These are phyloP conservation scores for Acanthacorydalis orientalis DNA, from an alignment of 2,888 invertebrate genomes.

Conservation along the genomic window DNA sequence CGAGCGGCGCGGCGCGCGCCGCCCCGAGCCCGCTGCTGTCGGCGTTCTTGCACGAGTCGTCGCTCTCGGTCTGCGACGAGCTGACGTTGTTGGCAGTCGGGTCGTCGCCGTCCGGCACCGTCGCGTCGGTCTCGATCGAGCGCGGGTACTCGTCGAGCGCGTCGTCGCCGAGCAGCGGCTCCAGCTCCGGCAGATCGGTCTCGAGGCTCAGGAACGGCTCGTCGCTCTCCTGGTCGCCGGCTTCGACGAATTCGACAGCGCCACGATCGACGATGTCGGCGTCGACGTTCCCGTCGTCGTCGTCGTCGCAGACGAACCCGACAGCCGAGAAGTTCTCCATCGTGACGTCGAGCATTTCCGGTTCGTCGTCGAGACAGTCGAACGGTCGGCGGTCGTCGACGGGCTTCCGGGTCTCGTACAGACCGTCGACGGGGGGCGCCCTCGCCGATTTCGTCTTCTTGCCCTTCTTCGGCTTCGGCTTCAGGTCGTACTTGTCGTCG, in stretches of 20 bases:
- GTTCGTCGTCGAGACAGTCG: not conserved
- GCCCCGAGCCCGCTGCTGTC: slow-evolving; percentile 6
- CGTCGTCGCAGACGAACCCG: not conserved
- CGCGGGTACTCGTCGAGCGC: not conserved
- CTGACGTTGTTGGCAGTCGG: slow-evolving; percentile 26
- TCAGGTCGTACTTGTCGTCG: too few relatives aligned
- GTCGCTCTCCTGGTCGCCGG: slow-evolving; percentile 1
- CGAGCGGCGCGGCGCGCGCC: slow-evolving; percentile 11
- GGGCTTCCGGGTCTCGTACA: too few relatives aligned
- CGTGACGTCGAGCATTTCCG: not conserved
- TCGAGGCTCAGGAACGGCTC: slow-evolving; percentile 4
- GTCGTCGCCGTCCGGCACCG: slow-evolving; percentile 31
- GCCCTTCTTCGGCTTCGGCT: too few relatives aligned
- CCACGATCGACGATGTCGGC: slow-evolving; percentile 24
- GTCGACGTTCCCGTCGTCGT: slow-evolving; percentile 28
- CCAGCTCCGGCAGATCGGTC: not conserved
- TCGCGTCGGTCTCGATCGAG: not conserved
- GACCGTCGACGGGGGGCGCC: too few relatives aligned
- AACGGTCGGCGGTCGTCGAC: not conserved
- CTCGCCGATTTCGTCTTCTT: too few relatives aligned
- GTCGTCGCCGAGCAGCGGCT: not conserved
- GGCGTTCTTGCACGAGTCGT: slow-evolving; percentile 21
- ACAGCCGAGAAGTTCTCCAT: not conserved
- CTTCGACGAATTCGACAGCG: not conserved
- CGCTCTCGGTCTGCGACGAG: slow-evolving; percentile 34